Evolutionary conservation across 2,888 invertebrate species (phyloP).

Genomic region (Biston stratarius): DNA sequence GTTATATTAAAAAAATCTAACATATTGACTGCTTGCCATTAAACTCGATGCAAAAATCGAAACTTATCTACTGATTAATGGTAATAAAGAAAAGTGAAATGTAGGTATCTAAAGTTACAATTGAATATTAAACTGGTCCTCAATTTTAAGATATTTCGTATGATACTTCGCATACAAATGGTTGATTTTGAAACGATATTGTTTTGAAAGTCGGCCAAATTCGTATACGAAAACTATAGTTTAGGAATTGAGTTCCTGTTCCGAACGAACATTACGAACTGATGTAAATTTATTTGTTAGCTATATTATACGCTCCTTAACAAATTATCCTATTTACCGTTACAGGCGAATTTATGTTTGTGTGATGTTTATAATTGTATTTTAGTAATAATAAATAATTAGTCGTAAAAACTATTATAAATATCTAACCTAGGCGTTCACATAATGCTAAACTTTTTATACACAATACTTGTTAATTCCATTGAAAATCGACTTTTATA

Average conservation of each 20-base stretch:
- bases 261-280: conserved; percentile 19
- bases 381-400: conserved; percentile 6
- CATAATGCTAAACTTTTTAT: conserved; percentile 3
- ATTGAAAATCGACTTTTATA: not conserved
- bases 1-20: not conserved
- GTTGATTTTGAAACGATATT: too few species aligned
- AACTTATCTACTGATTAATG: not conserved
- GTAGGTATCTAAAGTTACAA: too few species aligned
- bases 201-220: too few species aligned
- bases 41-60: not conserved
- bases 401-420: not conserved
- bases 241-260: not conserved
- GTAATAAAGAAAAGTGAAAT: not conserved
- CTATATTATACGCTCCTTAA: not conserved
- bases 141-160: too few species aligned
- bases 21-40: not conserved
- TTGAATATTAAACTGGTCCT: too few species aligned
- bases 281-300: not conserved
- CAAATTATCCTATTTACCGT: conserved; percentile 2
- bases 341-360: conserved; percentile 15
- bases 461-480: conserved; percentile 9
- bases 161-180: too few species aligned
- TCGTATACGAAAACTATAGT: too few species aligned
- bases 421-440: conserved; percentile 5
- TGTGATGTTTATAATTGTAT: conserved; percentile 11